A percentile compares a stretch with the other conserved stretches of the same genome.
These are phyloP conservation scores for Pterocles orientalis DNA, from an alignment of 2,113 vertebrate genomes.

Conservation along the genomic window DNA sequence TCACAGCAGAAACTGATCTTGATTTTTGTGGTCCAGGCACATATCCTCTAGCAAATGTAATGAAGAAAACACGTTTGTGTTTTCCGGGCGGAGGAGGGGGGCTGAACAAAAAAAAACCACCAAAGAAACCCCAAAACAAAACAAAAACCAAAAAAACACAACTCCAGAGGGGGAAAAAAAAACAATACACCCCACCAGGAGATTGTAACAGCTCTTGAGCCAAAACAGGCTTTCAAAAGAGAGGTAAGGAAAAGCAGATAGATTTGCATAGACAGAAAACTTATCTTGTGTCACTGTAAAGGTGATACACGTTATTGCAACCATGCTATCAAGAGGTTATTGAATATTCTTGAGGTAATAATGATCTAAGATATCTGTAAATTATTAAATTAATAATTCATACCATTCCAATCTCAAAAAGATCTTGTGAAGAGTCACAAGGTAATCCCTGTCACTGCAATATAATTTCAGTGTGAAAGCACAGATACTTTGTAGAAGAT, in stretches of 20 bases:
- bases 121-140: too few relatives aligned
- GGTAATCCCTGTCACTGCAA: background rate
- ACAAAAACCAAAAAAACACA: background rate
- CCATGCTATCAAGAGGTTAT: background rate
- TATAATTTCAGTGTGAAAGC: background rate
- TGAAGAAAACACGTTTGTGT: background rate
- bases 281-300: background rate
- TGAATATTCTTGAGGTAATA: background rate
- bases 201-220: background rate
- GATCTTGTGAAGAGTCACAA: background rate
- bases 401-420: background rate
- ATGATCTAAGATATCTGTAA: background rate
- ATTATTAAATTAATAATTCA: background rate
- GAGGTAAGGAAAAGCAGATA: background rate
- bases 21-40: background rate
- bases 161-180: too few relatives aligned
- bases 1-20: accelerated
- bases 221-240: background rate
- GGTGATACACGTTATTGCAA: background rate
- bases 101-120: too few relatives aligned
- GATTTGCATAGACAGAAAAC: background rate
- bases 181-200: background rate
- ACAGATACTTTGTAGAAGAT: background rate
- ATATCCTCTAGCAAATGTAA: background rate
- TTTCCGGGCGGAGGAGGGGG: background rate